Base-by-base conservation (phyloP, 2,113 vertebrate genomes). In the Todiramphus chloris region DNA sequence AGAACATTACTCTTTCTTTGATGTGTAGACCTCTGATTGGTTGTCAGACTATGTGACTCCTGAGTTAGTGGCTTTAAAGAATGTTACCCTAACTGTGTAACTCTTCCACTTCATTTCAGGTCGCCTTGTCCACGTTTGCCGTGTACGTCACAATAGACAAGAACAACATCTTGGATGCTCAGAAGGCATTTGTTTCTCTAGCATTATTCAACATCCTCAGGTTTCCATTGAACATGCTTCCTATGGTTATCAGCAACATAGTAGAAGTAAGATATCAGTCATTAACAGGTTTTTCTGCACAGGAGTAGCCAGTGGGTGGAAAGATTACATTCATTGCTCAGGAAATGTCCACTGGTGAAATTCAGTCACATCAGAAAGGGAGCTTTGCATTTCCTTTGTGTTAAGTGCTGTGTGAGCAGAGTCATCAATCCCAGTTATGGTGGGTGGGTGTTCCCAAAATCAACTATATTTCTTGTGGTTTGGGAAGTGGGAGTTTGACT, bases 171-270 rank as follows among this genome's bases (percentile, higher is more conserved):
- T 94, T 99, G 56, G 99, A 99, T 46, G 99, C 99, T 33, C 97
- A 99, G 98, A 99, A 98, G 93, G 99, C 99, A 20, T 99, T 99
- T 37, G 98, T 99, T 78, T 99, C 99, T 3, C 94, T 99, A 87
- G 99, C 99, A 0, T 98, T 99, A n/a, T 99, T 99, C 98, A 99
- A 99, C 97, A 99, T 99, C 96, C 98, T 99, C 56, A 98, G 99
- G 8, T 99, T 99, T 44, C 99, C 99, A 58, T 95, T 99, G 84
- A 99, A 99, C 96, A 99, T 99, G 97, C 97, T 99, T 73, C 99
- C 99, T 4, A 99, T 99, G 99, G 99, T 99, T 93, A 99, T 99
- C 97, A 99, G 99, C 97, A 99, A 98, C 87, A 98, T 99, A 25
- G 99, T 99, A 74, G 99, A 99, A 92, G 98, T 98, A 96, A 97